Percentiles rank a stretch among this genome's conserved stretches.
phyloP scores from a whole-genome alignment of 1,140 invertebrate genomes.

The Cydia fagiglandana region DNA sequence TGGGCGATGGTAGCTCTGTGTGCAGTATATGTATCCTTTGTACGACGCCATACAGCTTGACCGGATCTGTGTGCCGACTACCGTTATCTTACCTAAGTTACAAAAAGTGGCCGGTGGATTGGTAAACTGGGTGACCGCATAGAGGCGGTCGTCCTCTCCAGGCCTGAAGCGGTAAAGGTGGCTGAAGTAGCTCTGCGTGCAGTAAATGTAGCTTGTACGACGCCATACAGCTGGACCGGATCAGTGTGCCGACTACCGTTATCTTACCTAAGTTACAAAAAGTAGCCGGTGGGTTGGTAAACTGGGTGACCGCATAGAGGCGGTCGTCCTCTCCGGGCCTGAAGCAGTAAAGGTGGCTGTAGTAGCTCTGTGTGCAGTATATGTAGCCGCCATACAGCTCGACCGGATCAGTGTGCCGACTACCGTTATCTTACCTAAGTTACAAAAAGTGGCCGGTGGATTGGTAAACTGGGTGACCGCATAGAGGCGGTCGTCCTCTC shows the following conservation, averaged over 20 bases:
- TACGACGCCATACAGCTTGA: constrained; percentile 55
- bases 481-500: constrained; percentile 36
- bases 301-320: constrained; percentile 26
- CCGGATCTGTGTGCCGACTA: constrained; percentile 56
- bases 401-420: too few species aligned
- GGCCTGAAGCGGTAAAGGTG: constrained; percentile 62
- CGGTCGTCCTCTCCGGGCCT: constrained; percentile 43
- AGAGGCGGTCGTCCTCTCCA: constrained; percentile 38
- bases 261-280: constrained; percentile 31
- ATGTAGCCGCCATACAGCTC: too few species aligned
- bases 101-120: too few species aligned
- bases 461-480: too few species aligned
- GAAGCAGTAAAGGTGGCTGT: constrained; percentile 61
- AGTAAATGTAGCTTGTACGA: constrained; percentile 65
- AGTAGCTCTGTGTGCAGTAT: constrained; percentile 65
- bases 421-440: background rate
- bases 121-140: too few species aligned
- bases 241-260: constrained; percentile 49
- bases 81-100: constrained; percentile 19
- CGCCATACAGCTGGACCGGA: constrained; percentile 53
- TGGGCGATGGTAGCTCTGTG: constrained; percentile 63
- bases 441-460: too few species aligned
- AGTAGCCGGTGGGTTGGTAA: too few species aligned
- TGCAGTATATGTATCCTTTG: constrained; percentile 63
- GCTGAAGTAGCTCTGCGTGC: constrained; percentile 62